Conservation (phyloP, 2,888 invertebrate species). For the Heteropelma amictum region DNA sequence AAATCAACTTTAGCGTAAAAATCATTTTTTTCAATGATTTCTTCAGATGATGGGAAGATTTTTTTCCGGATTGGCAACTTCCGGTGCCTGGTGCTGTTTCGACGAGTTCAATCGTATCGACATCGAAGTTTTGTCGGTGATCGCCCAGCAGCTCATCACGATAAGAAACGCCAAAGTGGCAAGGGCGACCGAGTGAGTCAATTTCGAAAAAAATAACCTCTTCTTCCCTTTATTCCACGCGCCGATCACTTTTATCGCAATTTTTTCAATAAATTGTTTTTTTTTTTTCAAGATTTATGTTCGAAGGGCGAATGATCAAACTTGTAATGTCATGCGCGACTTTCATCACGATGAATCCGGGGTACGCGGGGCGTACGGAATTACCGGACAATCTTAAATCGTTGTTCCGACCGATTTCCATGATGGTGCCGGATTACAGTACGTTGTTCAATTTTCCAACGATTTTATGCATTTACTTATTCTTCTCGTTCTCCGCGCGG, state of each 20-base stretch:
- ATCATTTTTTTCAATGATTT: neutral
- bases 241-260: neutral
- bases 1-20: neutral
- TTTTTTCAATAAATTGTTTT: conserved; percentile 15
- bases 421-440: conserved; percentile 97
- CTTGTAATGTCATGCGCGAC: conserved; percentile 89
- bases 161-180: conserved; percentile 91
- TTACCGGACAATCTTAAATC: conserved; percentile 93
- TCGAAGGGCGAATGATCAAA: conserved; percentile 93
- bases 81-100: conserved; percentile 95
- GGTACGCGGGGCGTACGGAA: conserved; percentile 93
- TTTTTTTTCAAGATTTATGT: conserved; percentile 84
- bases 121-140: conserved; percentile 93
- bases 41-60: conserved; percentile 92
- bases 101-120: conserved; percentile 95
- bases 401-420: conserved; percentile 90
- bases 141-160: conserved; percentile 93
- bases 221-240: neutral
- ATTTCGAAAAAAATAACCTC: neutral
- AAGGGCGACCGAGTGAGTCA: conserved; percentile 79
- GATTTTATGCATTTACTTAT: neutral
- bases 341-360: conserved; percentile 96
- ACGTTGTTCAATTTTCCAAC: conserved; percentile 58
- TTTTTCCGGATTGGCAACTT: conserved; percentile 92
- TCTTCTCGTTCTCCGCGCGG: too few relatives aligned